Base-by-base conservation (phyloP, 53 echinoderm and acorn worm species). In the Astropecten irregularis region DNA sequence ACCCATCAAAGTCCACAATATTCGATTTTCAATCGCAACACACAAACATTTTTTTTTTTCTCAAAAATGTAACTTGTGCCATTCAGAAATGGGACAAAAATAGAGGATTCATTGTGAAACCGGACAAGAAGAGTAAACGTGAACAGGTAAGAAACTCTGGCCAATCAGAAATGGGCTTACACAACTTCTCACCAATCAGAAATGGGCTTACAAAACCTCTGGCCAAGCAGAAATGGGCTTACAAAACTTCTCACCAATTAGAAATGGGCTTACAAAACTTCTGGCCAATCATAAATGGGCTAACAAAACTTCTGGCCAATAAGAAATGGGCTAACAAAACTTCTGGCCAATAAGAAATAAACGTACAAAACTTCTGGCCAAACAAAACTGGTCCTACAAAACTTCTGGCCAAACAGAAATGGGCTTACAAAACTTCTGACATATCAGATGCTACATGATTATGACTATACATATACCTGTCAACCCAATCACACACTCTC, bases 21-120 rank as follows among this genome's bases (percentile, higher is more conserved):
- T n/a, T n/a, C n/a, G n/a, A n/a, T n/a, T n/a, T n/a, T n/a, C n/a
- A n/a, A n/a, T n/a, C n/a, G n/a, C n/a, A n/a, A n/a, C n/a, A n/a
- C n/a, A n/a, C n/a, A n/a, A n/a, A n/a, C n/a, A n/a, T n/a, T n/a
- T n/a, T n/a, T n/a, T n/a, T n/a, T n/a, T n/a, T n/a, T n/a, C n/a
- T n/a, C 6, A 11, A 33, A 37, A 52, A 34, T 73, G 34, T 72
- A 25, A 55, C 53, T 74, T 74, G 37, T 57, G 55, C 79, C 42
- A 23, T 48, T 61, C 26, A 79, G 79, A 62, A 19, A 1, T 61
- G 62, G 44, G 62, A 79, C 62, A 79, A 62, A 49, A 47, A 60
- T 28, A 79, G 61, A 79, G 62, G 62, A 18, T 32, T 79, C 62
- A 44, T 44, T 61, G 61, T 33, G 25, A 32, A 61, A 44, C 37